Percentiles rank a stretch among this genome's conserved stretches.
phyloP scores from a whole-genome alignment of 2,797 vertebrate species.

The Siniperca scherzeri region DNA sequence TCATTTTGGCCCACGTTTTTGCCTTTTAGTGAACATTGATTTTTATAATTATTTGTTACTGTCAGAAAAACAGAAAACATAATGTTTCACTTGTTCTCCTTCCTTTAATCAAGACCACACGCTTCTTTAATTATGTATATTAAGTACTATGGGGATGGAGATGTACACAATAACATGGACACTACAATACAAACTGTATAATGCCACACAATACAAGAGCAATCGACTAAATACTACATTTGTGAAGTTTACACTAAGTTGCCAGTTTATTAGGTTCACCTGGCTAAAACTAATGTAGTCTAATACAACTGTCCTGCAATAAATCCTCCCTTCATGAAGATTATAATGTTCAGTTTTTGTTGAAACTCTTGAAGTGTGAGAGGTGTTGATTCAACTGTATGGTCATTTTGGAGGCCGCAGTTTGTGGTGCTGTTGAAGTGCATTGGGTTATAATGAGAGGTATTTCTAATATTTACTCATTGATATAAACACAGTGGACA shows the following conservation, averaged over 20 bases:
- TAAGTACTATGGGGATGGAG: neutral
- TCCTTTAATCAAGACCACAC: conserved; percentile 10
- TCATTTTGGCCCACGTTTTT: conserved; percentile 9
- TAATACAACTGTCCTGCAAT: neutral
- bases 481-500: no score
- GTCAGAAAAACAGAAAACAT: conserved; percentile 3
- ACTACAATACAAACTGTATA: conserved; percentile 5
- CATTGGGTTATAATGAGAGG: no score
- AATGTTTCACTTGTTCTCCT: conserved; percentile 7
- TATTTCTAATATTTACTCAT: no score
- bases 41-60: neutral
- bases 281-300: neutral
- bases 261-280: neutral
- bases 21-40: neutral
- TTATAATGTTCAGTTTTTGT: no score
- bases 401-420: neutral
- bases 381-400: no score
- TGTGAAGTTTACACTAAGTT: neutral
- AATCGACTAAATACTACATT: neutral
- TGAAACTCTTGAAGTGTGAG: no score
- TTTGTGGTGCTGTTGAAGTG: neutral
- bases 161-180: neutral
- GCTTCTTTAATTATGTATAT: neutral
- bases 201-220: neutral
- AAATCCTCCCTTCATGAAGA: no score